phyloP scores from a whole-genome alignment of 2,113 vertebrate species.

The Petaurus breviceps region DNA sequence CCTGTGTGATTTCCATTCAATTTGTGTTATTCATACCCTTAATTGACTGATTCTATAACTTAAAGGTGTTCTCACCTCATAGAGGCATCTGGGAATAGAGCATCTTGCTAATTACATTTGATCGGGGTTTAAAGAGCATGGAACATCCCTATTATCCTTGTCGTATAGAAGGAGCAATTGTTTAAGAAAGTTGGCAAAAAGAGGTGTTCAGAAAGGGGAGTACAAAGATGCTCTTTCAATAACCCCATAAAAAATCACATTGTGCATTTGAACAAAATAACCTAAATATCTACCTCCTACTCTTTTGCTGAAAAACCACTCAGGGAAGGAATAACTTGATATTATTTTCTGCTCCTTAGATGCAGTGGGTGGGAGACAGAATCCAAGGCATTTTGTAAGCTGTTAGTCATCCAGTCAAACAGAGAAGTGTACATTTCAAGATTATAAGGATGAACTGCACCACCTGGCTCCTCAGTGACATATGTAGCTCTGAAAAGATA shows the following conservation, averaged over 20 bases:
- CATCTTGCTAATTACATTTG: neutral
- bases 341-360: neutral
- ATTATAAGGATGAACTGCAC: neutral
- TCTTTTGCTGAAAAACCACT: neutral
- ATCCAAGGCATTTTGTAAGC: neutral
- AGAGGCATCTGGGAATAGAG: neutral
- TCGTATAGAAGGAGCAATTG: neutral
- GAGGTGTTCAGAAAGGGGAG: neutral
- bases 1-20: neutral
- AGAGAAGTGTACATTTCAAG: neutral
- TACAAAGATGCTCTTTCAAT: neutral
- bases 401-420: neutral
- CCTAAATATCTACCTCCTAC: neutral
- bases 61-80: neutral
- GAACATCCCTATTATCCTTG: neutral
- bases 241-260: neutral
- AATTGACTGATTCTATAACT: neutral
- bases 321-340: neutral
- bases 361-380: neutral
- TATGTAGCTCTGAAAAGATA: neutral
- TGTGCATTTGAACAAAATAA: neutral
- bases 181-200: neutral
- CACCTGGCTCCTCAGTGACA: too few species aligned
- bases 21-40: neutral
- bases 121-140: neutral